phyloP scores from a whole-genome alignment of 2,888 invertebrate species.

The Pterobdella sp. region DNA sequence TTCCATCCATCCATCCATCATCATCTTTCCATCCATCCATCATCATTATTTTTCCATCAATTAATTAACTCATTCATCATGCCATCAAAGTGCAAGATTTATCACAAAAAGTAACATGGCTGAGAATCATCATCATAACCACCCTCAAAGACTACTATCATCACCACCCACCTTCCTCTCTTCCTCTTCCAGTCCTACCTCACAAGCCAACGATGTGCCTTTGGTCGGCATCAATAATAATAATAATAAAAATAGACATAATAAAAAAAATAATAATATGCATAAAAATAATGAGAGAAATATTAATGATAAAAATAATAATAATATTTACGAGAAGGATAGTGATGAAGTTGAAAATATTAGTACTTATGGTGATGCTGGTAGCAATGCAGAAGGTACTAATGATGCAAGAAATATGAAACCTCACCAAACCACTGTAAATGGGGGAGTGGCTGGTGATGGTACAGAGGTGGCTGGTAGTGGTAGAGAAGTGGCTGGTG shows the following conservation, averaged over 20 bases:
- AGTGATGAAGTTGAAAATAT: neutral
- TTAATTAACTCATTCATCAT: neutral
- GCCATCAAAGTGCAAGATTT: too few species aligned
- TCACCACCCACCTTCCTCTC: neutral
- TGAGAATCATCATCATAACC: neutral
- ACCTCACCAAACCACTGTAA: neutral
- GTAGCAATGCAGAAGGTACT: neutral
- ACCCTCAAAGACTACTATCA: neutral
- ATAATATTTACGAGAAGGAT: neutral
- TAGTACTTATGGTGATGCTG: neutral
- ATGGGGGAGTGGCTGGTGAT: neutral
- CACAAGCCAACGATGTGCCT: neutral
- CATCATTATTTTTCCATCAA: neutral
- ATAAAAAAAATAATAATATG: conserved; percentile 3
- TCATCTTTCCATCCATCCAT: neutral
- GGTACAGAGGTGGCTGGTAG: neutral
- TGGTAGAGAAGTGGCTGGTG: neutral
- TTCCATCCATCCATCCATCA: neutral
- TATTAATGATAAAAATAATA: conserved; percentile 4
- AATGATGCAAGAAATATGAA: neutral
- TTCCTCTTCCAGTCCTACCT: neutral
- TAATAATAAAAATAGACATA: conserved; percentile 6
- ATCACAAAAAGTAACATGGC: too few species aligned
- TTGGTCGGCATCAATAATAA: neutral
- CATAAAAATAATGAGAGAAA: neutral